Base-by-base conservation (phyloP, 2,113 vertebrate genomes). In the Sinocyclocheilus anophthalmus region DNA sequence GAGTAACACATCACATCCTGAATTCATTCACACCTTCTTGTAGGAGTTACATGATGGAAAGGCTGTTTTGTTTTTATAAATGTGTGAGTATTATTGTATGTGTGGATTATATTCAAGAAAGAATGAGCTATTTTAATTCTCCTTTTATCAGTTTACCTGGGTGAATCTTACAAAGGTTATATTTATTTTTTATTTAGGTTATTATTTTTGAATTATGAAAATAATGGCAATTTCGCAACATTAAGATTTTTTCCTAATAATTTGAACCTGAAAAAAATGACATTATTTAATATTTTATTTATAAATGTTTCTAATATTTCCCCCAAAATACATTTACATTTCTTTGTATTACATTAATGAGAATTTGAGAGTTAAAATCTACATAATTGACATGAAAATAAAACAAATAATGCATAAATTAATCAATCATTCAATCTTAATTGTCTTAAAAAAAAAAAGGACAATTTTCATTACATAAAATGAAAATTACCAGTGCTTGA, bases 61-160 rank as follows among this genome's bases (percentile, higher is more conserved):
- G 37, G 78, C 78, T 10, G 59, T 16, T 76, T 75, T 24, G 11
- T 76, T 76, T 69, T 33, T 65, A 33, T 69, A 67, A 67, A 24
- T 48, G 76, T n/a, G 39, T 81, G 59, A 39, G 2, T 26, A 10
- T 61, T 33, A 53, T 30, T 33, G 53, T 61, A 61, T 65, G 78
- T 45, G 59, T 81, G 79, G 6, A 81, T 65, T 18, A 48, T 65
- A 81, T 81, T 42, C 2, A 14, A 79, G 76, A 61, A 37, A n/a
- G 13, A 22, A 59, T 22, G 22, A 45, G 39, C 20, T 9, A 18
- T 48, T 65, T 67, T 67, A 45, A 63, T 24, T 76, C 3, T 24
- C 42, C 7, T 18, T 81, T 81, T 65, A 65, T 65, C 18, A 59
- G 20, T 37, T 30, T 55, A 18, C 13, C 75, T 4, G 26, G 48